Evolutionary conservation across 2,113 vertebrate species (phyloP), one percentile per base, ranked within the genome.

Genomic region (Scophthalmus maximus): DNA sequence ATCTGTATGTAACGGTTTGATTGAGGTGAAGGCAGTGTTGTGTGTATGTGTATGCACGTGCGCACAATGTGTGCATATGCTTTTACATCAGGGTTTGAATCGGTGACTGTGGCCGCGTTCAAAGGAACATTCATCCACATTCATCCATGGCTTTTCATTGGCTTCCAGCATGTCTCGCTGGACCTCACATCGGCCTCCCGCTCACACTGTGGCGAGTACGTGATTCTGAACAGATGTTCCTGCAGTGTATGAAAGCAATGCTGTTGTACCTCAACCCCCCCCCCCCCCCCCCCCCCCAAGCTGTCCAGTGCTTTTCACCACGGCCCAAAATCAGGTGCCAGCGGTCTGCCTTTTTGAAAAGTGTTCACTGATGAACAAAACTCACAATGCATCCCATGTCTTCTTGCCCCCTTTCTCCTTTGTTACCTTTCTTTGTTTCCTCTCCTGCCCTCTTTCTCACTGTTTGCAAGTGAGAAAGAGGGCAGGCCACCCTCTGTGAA

Each of bases 401-500:
- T 76, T 71, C 44, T 36, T 73, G 55, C 64, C 57, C 42, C 49
- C 46, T 66, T 67, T 76, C 58, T 67, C 40, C 32, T 57, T 40
- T 26, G 44, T 69, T 52, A 44, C 18, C 46, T 58, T 55, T 59
- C 57, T 78, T 60, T 78, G 18, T 60, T 59, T 18, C 8, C 14
- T 50, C 50, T 61, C 26, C 60, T 73, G 50, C 57, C 70, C 73
- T 83, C 72, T 79, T 57, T 73, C 42, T 80, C 67, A 59, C 62
- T 84, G 26, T 83, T 73, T 83, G n/a, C n/a, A n/a, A n/a, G n/a
- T n/a, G n/a, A n/a, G n/a, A n/a, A n/a, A n/a, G n/a, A n/a, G n/a
- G 79, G 87, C 72, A 87, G 84, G 57, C 66, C 86, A 67, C 66
- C 67, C 76, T 88, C 75, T 88, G 67, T 88, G 88, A 87, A 73